phyloP scores from a whole-genome alignment of 1,140 invertebrate species.

The Pogonus chalceus region DNA sequence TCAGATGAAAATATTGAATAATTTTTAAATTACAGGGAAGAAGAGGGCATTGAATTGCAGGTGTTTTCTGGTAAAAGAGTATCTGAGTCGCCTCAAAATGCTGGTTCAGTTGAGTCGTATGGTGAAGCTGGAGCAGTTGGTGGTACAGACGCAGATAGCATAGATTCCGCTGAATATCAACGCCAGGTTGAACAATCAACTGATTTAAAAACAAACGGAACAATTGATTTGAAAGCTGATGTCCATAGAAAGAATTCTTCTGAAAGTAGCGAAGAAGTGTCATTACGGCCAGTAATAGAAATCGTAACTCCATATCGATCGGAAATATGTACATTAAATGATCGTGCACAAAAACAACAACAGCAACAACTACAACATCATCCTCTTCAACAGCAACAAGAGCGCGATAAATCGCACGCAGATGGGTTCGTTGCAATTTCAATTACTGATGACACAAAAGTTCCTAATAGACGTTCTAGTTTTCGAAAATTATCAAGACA shows the following conservation, averaged over 20 bases:
- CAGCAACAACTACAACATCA: no score
- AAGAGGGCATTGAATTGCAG: constrained; percentile 78
- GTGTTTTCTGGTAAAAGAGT: constrained; percentile 46
- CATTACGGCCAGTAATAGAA: constrained; percentile 13
- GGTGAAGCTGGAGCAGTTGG: constrained; percentile 21
- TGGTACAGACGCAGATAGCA: constrained; percentile 40
- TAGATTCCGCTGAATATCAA: constrained; percentile 50
- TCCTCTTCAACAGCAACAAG: constrained; percentile 16
- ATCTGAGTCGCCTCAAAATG: not conserved
- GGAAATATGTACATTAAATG: constrained; percentile 15
- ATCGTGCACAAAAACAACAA: constrained; percentile 18
- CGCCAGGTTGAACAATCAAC: constrained; percentile 36
- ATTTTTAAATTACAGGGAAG: constrained; percentile 41
- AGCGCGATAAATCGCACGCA: constrained; percentile 21
- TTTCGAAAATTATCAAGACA: constrained; percentile 27
- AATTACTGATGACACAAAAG: not conserved
- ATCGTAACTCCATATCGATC: not conserved
- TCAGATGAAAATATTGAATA: not conserved
- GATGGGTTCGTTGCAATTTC: constrained; percentile 15
- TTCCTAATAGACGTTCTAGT: constrained; percentile 11
- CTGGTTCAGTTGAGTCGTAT: constrained; percentile 11
- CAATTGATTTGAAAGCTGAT: constrained; percentile 81
- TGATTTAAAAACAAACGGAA: constrained; percentile 41
- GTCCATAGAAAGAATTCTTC: constrained; percentile 86
- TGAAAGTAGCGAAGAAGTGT: constrained; percentile 57